Conservation (phyloP, 2,113 vertebrate genomes). For the Prolemur simus region DNA sequence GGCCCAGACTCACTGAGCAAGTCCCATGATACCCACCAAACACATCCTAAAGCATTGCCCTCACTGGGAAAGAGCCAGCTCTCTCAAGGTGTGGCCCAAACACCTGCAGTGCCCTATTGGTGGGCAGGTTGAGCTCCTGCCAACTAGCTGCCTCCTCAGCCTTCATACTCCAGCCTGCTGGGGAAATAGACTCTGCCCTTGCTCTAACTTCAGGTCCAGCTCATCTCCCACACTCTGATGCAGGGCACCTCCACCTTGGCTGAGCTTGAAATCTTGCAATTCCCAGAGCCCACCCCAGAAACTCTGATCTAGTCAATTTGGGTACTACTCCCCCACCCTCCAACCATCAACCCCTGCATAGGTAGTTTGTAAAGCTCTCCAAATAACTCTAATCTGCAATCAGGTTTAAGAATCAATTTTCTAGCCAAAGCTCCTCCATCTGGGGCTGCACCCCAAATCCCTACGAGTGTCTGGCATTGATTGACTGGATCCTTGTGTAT, state of each 20-base stretch:
- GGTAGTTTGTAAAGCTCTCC: neutral
- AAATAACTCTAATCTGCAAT: neutral
- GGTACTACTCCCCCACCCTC: neutral
- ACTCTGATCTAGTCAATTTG: neutral
- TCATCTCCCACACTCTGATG: neutral
- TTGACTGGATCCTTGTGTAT: neutral
- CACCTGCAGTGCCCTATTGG: fast-evolving
- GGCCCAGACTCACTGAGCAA: neutral
- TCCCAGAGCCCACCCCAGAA: neutral
- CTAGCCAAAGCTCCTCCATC: neutral
- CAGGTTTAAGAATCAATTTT: neutral
- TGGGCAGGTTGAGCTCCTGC: neutral
- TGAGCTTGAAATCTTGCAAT: neutral
- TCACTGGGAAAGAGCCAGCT: neutral
- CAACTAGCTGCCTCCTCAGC: neutral
- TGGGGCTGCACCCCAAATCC: fast-evolving
- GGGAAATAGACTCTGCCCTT: neutral
- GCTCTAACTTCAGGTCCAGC: neutral
- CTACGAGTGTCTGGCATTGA: neutral
- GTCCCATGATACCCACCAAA: neutral
- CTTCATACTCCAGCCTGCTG: neutral
- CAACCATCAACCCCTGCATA: neutral
- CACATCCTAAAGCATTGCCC: neutral
- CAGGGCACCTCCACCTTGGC: neutral
- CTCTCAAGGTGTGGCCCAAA: neutral